A percentile compares a stretch with the other conserved stretches of the same genome.
Evolutionary conservation across 2,888 invertebrate species (phyloP).

Genomic region (Calephelis perditalis): DNA sequence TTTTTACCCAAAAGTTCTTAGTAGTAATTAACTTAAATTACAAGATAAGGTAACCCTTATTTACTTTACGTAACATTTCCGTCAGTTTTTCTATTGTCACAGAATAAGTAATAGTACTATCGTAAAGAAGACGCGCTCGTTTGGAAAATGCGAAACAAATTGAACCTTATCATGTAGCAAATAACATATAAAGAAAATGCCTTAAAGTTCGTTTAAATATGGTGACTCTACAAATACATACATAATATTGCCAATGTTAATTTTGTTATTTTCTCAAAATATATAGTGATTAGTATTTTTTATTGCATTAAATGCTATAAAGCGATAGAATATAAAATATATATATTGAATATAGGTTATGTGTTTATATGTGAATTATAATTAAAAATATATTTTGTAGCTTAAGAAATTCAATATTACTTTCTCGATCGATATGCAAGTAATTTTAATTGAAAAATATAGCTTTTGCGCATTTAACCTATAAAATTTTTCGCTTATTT

Average conservation of each 20-base stretch:
- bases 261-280: slow-evolving; percentile 3
- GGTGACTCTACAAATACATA: not conserved
- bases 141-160: no score
- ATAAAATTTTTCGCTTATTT: not conserved
- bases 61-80: no score
- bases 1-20: no score
- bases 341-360: not conserved
- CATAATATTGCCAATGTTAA: no score
- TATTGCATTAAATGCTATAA: slow-evolving; percentile 6
- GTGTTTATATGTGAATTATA: slow-evolving; percentile 7
- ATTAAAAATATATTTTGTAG: not conserved
- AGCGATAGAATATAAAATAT: not conserved
- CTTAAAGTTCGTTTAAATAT: not conserved
- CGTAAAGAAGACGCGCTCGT: no score
- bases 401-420: not conserved
- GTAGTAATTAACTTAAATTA: no score
- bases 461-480: not conserved
- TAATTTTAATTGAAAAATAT: not conserved
- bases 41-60: no score
- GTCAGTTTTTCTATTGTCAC: no score
- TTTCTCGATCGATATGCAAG: not conserved
- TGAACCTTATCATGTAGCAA: no score
- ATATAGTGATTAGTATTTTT: not conserved
- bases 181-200: not conserved
- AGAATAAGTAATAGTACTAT: no score